Evolutionary conservation across 2,797 vertebrate species (phyloP).

Genomic region (Oryzias dopingdopingensis): DNA sequence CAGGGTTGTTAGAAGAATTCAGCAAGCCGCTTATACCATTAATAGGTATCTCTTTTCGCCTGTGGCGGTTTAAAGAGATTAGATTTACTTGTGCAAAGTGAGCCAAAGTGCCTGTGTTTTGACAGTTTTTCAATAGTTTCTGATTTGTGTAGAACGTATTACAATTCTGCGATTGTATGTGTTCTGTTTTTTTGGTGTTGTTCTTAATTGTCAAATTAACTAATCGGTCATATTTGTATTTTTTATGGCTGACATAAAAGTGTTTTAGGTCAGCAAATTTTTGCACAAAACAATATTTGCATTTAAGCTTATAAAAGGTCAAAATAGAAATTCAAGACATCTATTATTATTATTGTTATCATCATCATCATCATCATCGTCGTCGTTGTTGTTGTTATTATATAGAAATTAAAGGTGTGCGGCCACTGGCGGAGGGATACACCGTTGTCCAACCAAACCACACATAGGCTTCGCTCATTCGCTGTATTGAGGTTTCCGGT

Average conservation of each 20-base stretch:
- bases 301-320: neutral
- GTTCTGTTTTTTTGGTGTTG: no score
- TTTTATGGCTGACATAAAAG: no score
- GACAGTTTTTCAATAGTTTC: neutral
- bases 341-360: neutral
- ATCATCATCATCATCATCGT: neutral
- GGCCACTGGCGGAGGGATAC: constrained; percentile 59
- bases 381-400: neutral
- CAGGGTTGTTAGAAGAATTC: no score
- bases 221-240: no score
- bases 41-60: no score
- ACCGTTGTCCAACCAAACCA: neutral
- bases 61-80: neutral
- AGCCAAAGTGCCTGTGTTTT: neutral
- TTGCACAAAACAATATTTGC: no score
- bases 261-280: no score
- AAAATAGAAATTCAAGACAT: neutral
- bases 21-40: no score
- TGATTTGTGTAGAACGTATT: neutral
- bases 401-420: neutral
- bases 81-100: neutral
- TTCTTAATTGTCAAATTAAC: no score
- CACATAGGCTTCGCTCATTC: constrained; percentile 5
- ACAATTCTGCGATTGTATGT: neutral
- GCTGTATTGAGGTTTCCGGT: constrained; percentile 45